Evolutionary conservation across 2,797 vertebrate genomes (phyloP).

Genomic region (Rhinoraja longicauda): DNA sequence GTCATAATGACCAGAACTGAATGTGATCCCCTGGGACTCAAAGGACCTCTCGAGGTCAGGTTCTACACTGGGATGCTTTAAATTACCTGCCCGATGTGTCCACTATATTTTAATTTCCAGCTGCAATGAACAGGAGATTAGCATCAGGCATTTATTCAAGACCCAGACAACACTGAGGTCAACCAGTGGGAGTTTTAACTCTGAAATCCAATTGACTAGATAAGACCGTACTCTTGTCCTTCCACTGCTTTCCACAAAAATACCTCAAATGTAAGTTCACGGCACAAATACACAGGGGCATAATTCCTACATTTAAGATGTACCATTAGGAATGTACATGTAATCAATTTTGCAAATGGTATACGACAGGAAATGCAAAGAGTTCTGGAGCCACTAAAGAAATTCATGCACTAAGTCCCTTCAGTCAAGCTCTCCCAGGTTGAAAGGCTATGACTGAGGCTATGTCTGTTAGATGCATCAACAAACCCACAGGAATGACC

Average conservation of each 20-base stretch:
- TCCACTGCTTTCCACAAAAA: not conserved
- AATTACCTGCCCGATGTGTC: conserved; percentile 28
- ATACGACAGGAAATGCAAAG: not conserved
- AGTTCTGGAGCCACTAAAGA: not conserved
- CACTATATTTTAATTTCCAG: conserved; percentile 32
- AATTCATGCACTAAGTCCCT: not conserved
- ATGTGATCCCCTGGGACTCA: conserved; percentile 24
- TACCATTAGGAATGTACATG: not conserved
- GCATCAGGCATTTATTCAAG: conserved; percentile 24
- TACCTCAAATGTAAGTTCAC: not conserved
- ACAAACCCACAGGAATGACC: conserved; percentile 15
- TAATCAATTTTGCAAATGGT: conserved; percentile 22
- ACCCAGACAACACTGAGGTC: conserved; percentile 31
- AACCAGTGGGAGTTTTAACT: conserved; percentile 31
- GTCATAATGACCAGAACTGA: conserved; percentile 37
- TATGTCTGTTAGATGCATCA: not conserved
- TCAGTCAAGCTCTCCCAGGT: not conserved
- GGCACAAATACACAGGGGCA: not conserved
- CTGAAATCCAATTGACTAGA: not conserved
- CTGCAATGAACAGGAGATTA: conserved; percentile 24
- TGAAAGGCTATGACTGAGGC: not conserved
- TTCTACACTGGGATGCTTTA: not conserved
- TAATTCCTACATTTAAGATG: not conserved
- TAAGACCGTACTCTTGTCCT: not conserved
- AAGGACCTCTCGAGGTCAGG: not conserved